Conservation (phyloP, 2,797 vertebrate genomes). For the Meriones psammophilus region DNA sequence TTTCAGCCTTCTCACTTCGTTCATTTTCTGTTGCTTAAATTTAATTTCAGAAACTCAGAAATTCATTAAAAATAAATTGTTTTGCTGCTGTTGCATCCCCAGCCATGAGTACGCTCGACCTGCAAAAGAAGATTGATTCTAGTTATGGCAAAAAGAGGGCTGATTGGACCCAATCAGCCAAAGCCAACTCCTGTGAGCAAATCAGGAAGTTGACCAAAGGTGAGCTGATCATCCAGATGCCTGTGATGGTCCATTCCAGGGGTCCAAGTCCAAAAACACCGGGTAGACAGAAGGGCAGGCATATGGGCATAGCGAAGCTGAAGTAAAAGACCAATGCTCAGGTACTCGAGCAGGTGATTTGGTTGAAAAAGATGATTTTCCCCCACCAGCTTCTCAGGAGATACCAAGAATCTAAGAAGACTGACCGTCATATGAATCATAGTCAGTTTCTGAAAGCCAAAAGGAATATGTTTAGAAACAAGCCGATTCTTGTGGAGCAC, state of each 20-base stretch:
- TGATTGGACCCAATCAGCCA: neutral
- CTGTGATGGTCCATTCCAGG: neutral
- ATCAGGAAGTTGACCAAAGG: neutral
- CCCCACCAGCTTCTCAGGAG: neutral
- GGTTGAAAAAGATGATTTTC: neutral
- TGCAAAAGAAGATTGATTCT: neutral
- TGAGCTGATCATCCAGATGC: neutral
- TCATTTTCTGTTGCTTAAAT: neutral
- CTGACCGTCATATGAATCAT: neutral
- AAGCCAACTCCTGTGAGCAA: neutral
- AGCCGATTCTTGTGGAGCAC: neutral
- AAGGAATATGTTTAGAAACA: neutral
- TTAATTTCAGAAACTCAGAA: neutral
- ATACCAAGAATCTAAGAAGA: neutral
- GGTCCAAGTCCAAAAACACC: neutral
- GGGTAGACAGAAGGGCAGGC: neutral
- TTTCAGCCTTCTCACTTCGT: neutral
- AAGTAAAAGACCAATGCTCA: no score
- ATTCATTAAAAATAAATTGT: neutral
- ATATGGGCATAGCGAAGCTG: neutral
- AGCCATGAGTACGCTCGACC: neutral
- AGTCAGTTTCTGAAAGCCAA: neutral
- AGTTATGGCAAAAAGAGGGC: neutral
- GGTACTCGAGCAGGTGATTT: neutral
- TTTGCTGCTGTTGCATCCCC: neutral